Evolutionary conservation across 1,140 invertebrate species (phyloP), one percentile per base, ranked within the genome.

Genomic region (Planococcus citri): DNA sequence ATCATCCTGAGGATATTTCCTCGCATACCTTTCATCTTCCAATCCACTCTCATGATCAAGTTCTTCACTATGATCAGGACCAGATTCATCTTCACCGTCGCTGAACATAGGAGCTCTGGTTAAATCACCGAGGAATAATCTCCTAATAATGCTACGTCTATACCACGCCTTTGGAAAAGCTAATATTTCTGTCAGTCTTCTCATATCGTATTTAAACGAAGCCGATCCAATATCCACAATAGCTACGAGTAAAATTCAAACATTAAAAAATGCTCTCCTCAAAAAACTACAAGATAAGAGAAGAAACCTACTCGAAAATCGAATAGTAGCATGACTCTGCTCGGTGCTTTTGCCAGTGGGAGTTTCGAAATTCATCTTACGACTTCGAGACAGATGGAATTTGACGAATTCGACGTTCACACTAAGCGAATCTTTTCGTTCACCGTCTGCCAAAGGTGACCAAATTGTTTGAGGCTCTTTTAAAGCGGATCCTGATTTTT

Each of bases 121-220:
- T 14, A 72, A 78, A 80, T 98, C 95, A 17, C 95, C 95, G 12
- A 98, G 82, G 78, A 98, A 97, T 72, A 98, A 82, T 70, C 94
- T 79, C 21, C 95, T 81, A 22, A 97, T 93, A 72, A 98, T 94
- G 72, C 90, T 92, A 20, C 94, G 83, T 24, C 95, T 82, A 77
- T 97, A 97, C 96, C 97, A 99, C 2, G 96, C 95, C 80, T 96
- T 97, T 0, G 97, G 96, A 77, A 99, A 98, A 4, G 94, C 93
- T 41, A 99, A 79, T 74, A 98, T 97, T 80, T 99, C 97, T 0
- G 92, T 94, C 70, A 98, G 78, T n/a, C 96, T 84, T 68, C 96
- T 83, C 94, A 98, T 98, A 77, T 99, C 97, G 78, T 98, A 98
- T 76, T 98, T 97, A 78, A 99, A 98, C 22, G 91, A 94, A 24